A percentile compares a stretch with the other conserved stretches of the same genome.
Evolutionary conservation across 2,888 invertebrate genomes (phyloP).

Genomic region (Rhagonycha lutea): DNA sequence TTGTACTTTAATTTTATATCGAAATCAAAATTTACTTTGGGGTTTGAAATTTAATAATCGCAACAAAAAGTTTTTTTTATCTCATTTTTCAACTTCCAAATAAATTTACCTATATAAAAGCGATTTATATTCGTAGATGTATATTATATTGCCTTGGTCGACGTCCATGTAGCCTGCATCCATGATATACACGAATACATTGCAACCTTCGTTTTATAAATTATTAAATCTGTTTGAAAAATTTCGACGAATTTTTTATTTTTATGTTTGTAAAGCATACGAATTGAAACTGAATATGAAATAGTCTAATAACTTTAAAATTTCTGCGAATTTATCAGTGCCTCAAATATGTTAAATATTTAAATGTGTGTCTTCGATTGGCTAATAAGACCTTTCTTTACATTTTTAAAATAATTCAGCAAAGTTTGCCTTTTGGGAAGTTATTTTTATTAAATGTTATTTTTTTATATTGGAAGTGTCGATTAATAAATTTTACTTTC

Average conservation of each 20-base stretch:
- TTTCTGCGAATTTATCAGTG: neutral
- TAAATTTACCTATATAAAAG: neutral
- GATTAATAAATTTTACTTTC: neutral
- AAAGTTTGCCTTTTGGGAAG: neutral
- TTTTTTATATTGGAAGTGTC: neutral
- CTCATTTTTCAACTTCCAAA: neutral
- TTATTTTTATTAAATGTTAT: neutral
- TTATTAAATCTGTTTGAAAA: slow-evolving; percentile 33
- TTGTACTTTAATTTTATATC: neutral
- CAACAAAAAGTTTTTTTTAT: neutral
- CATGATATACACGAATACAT: slow-evolving; percentile 14
- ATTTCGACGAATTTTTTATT: neutral
- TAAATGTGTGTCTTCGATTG: neutral
- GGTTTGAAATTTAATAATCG: neutral
- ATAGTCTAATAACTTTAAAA: neutral
- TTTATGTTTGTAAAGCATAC: neutral
- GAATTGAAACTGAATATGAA: slow-evolving; percentile 3
- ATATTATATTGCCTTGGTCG: neutral
- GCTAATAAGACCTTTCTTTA: neutral
- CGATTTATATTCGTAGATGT: neutral
- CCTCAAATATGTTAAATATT: neutral
- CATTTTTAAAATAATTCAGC: neutral
- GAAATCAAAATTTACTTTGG: neutral
- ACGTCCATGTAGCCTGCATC: neutral
- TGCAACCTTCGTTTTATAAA: slow-evolving; percentile 33